A percentile compares a stretch with the other conserved stretches of the same genome.
Evolutionary conservation across 2,797 vertebrate species (phyloP).

Genomic region (Peromyscus aztecus): DNA sequence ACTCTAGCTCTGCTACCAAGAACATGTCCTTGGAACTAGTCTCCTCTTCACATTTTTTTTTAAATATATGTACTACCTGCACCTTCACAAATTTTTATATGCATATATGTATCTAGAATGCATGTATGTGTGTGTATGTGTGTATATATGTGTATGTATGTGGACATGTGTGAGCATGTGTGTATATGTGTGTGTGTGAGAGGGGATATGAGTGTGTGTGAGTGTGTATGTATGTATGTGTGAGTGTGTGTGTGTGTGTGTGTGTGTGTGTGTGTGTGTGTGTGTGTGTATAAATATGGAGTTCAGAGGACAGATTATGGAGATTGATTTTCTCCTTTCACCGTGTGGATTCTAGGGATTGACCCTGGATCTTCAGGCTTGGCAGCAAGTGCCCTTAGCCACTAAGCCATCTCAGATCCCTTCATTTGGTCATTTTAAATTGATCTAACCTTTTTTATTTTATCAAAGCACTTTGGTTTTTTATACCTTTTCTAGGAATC

Average conservation of each 20-base stretch:
- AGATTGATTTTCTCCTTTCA: neutral
- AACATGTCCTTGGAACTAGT: neutral
- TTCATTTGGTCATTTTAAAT: slow-evolving; percentile 42
- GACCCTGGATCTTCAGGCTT: neutral
- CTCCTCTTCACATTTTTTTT: neutral
- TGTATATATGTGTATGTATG: neutral
- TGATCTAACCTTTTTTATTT: neutral
- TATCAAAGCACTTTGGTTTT: slow-evolving; percentile 19
- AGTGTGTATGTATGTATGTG: too few species aligned
- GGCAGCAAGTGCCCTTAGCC: neutral
- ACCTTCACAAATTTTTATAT: neutral
- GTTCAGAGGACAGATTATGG: neutral
- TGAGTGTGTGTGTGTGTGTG: neutral
- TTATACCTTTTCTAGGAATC: neutral
- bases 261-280: neutral
- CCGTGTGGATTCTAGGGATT: neutral
- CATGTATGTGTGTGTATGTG: neutral
- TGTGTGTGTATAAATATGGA: neutral
- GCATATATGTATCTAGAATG: neutral
- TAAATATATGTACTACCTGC: neutral
- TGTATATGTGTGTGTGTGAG: neutral
- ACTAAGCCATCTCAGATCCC: neutral
- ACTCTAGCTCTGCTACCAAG: neutral
- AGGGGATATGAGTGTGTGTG: neutral
- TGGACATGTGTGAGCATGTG: neutral